Base-by-base conservation (phyloP, 2,113 vertebrate species). In the Procavia capensis region DNA sequence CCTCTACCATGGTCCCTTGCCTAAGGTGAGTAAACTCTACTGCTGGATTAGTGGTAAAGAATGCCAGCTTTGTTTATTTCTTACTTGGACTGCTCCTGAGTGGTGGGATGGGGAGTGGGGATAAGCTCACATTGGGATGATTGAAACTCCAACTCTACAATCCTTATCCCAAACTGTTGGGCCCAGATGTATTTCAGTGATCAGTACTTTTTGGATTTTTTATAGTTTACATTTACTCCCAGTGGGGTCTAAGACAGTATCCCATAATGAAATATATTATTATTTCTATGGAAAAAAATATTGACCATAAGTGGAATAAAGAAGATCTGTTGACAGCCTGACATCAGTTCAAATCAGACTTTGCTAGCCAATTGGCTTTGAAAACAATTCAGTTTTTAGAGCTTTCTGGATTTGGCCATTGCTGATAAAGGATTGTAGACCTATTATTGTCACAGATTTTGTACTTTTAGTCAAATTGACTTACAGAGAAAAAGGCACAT, bases 21-120 rank as follows among this genome's bases (percentile, higher is more conserved):
- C 68, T 95, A 93, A 95, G 90, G 95, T 95, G 68, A 97, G 92
- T 97, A 90, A 90, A 92, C 63, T 87, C 79, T 92, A 43, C 59
- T 95, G 74, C 78, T 85, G 43, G 66, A 47, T 93, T 72, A 88
- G 50, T 79, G 85, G 59, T 96, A 80, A 91, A 92, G 54, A 95
- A 57, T 75, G 76, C 66, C 41, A 86, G 63, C 68, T 95, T 95
- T 68, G 9, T 88, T 85, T 90, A 13, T 85, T 84, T 90, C 61
- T 89, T 85, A 54, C 63, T 91, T 92, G 61, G 22, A 70, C 22
- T 91, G 70, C 39, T 85, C 39, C 50, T 88, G 66, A 93, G 7
- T 25, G 66, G 27, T 82, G 43, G 31, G 50, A 39, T 86, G 41
- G 85, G 59, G 54, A 85, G 45, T 82, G 54, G 78, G 70, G 66